Evolutionary conservation across 2,797 vertebrate species (phyloP), one percentile per base, ranked within the genome.

Genomic region (Enteromius treurensis): DNA sequence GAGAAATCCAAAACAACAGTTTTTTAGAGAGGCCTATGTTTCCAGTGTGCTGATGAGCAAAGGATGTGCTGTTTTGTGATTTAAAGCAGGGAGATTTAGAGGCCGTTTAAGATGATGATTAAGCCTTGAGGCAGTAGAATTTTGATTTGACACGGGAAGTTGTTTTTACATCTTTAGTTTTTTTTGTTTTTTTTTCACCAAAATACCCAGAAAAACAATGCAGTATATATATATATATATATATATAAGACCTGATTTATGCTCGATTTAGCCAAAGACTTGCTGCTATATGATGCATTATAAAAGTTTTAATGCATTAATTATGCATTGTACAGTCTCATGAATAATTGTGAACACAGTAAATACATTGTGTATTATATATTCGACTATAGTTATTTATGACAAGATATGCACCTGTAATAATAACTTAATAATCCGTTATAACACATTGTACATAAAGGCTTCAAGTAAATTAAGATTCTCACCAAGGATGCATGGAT

Each of bases 1-100:
- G 69, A 80, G 55, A 37, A 77, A 32, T 70, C 15, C 42, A 69
- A 82, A 80, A 78, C 75, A 79, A 55, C 60, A 13, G 60, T 68
- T 40, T 80, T 80, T 83, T 7, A 47, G 65, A 81, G 14, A 51
- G 47, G 21, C 7, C 40, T 65, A 3, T 23, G 49, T 29, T 55
- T 55, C 19, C 4, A 55, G 49, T 26, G 23, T 45, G 14, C 80
- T 67, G 47, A 53, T 55, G 62, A 29, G 47, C 62, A 76, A 82
- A 67, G 21, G 26, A 67, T 55, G 19, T 17, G 14, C n/a, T 34
- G 37, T 17, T 79, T 53, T 79, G 11, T 26, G 49, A 67, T 45
- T 42, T 13, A 37, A 70, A 71, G 55, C 64, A 65, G 11, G 2
- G 53, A 68, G 10, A 26, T 21, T 70, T 65, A 32, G 23, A 75